These are phyloP conservation scores for Drosophila suboccidentalis DNA, from an alignment of 2,888 invertebrate species.

Conservation along the genomic window DNA sequence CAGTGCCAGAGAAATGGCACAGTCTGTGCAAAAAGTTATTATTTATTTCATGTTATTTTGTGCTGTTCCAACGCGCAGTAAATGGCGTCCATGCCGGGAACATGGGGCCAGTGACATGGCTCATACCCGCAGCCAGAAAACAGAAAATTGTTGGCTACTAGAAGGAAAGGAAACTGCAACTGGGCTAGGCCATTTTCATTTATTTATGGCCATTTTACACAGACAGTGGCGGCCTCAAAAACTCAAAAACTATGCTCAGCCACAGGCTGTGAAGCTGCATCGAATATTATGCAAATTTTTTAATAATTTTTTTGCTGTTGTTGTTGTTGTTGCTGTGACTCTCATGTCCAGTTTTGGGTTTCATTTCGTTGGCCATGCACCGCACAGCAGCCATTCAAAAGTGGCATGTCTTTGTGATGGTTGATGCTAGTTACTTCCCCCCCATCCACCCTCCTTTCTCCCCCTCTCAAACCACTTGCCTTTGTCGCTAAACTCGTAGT, in stretches of 20 bases:
- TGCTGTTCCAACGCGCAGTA: slow-evolving; percentile 74
- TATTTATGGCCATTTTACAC: slow-evolving; percentile 80
- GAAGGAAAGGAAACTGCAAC: slow-evolving; percentile 60
- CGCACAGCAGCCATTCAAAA: slow-evolving; percentile 51
- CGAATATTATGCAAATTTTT: slow-evolving; percentile 75
- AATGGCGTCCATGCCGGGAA: slow-evolving; percentile 45
- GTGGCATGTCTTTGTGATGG: slow-evolving; percentile 67
- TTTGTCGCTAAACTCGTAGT: slow-evolving; percentile 24
- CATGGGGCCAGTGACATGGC: slow-evolving; percentile 57
- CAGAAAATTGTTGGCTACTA: slow-evolving; percentile 7
- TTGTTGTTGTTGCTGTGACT: background rate
- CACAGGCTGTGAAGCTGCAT: slow-evolving; percentile 53
- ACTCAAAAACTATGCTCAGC: slow-evolving; percentile 46
- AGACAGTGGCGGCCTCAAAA: slow-evolving; percentile 34
- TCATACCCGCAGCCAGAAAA: slow-evolving; percentile 4
- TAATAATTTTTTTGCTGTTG: slow-evolving; percentile 15
- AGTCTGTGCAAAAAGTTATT: slow-evolving; percentile 74
- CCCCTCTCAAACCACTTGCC: slow-evolving; percentile 33
- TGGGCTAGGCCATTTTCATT: slow-evolving; percentile 69
- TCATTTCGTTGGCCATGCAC: slow-evolving; percentile 56
- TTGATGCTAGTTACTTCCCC: slow-evolving; percentile 2
- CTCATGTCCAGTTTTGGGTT: slow-evolving; percentile 53
- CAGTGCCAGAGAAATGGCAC: slow-evolving; percentile 26
- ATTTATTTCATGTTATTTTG: slow-evolving; percentile 81
- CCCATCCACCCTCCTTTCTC: background rate